A percentile compares a stretch with the other conserved stretches of the same genome.
These are phyloP conservation scores for Conger conger DNA, from an alignment of 2,113 vertebrate genomes.

Conservation along the genomic window DNA sequence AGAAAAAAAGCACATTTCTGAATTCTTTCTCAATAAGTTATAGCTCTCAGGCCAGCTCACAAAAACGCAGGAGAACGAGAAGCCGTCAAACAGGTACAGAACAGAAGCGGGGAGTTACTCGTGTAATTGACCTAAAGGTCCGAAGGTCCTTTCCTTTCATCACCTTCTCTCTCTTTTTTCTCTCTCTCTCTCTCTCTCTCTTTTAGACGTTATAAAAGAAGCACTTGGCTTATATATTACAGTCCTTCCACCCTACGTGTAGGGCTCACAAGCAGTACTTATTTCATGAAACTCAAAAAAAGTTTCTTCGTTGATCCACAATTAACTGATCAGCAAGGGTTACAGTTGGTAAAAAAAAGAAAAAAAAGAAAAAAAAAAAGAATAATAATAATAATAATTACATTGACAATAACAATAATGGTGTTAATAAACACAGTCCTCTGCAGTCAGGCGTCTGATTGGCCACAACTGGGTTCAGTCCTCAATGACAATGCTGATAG, in stretches of 20 bases:
- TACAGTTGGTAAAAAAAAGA: conserved; percentile 74
- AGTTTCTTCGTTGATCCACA: conserved; percentile 75
- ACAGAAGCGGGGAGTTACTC: conserved; percentile 46
- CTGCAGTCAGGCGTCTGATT: conserved; percentile 61
- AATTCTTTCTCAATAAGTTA: conserved; percentile 85
- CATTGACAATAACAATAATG: conserved; percentile 34
- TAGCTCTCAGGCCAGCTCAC: conserved; percentile 71
- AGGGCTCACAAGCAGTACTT: conserved; percentile 48
- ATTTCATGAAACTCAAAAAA: conserved; percentile 55
- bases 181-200: conserved; percentile 20
- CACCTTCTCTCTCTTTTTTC: conserved; percentile 32
- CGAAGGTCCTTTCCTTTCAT: conserved; percentile 50
- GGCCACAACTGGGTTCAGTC: conserved; percentile 61
- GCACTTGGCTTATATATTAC: conserved; percentile 63
- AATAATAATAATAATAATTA: conserved; percentile 42
- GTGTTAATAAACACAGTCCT: conserved; percentile 70
- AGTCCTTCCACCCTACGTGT: conserved; percentile 51
- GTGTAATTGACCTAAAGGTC: conserved; percentile 57
- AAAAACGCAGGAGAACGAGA: conserved; percentile 62
- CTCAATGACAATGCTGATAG: conserved; percentile 75
- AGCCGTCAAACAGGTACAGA: conserved; percentile 62
- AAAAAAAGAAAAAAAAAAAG: conserved; percentile 47
- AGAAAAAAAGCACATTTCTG: conserved; percentile 71
- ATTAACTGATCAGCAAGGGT: conserved; percentile 71
- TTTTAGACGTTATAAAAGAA: conserved; percentile 50